Base-by-base conservation (phyloP, 2,113 vertebrate species). In the Brienomyrus brachyistius region DNA sequence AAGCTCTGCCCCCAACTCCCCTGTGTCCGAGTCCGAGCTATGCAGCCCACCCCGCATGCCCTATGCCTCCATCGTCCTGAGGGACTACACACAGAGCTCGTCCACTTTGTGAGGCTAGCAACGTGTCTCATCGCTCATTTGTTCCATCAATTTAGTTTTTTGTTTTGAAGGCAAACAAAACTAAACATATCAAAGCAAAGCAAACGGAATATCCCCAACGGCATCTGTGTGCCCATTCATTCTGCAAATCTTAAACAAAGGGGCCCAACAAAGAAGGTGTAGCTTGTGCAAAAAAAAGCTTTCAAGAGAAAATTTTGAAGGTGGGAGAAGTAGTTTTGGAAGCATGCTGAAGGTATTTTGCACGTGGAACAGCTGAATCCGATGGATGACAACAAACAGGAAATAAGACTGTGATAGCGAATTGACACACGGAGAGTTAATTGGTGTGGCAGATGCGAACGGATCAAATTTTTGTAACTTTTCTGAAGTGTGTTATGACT, bases 81-180 rank as follows among this genome's bases (percentile, higher is more conserved):
- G 93, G 89, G 97, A 99, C 96, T 98, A 96, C 59, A 98, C 97
- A 94, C 98, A 99, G 94, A 99, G 97, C 95, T 99, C 98, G 0
- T 99, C 98, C 86, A 99, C 98, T 91, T 97, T 99, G 95, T 99
- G 97, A 96, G 94, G 93, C 74, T 66, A n/a, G 21, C 59, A 19
- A 15, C 23, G 84, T n/a, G 13, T 52, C 50, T 17, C 50, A 6
- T 15, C 27, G 23, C 45, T 47, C 27, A 17, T 80, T 88, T 51
- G 74, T 54, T 82, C 89, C 70, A 43, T 90, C 85, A 15, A 31
- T 89, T 88, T 70, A 19, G 19, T 27, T 47, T 86, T 86, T 62
- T 43, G 83, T 87, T 21, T 66, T n/a, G 54, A 31, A 77, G 70
- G 50, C 62, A 77, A 56, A 86, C 82, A 59, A 86, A 89, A 88